Evolutionary conservation across 2,888 invertebrate species (phyloP).

Genomic region (Patella depressa): DNA sequence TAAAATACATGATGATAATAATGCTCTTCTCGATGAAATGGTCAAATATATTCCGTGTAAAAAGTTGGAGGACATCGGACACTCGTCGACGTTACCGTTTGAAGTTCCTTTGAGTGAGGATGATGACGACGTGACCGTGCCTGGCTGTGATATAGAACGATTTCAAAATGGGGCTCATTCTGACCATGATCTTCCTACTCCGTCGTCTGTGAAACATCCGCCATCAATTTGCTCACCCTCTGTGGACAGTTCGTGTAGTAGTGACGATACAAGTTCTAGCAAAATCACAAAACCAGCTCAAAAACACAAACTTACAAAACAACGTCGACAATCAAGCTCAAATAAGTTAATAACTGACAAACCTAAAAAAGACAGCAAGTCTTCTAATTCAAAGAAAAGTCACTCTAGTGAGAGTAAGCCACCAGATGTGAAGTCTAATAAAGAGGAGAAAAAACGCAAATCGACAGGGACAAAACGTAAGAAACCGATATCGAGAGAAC

Average conservation of each 20-base stretch:
- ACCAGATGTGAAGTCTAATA: background rate
- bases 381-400: background rate
- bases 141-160: constrained; percentile 14
- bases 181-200: constrained; percentile 10
- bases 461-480: constrained; percentile 15
- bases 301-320: background rate
- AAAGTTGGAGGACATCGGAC: constrained; percentile 17
- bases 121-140: background rate
- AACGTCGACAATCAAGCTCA: constrained; percentile 4
- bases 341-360: background rate
- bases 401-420: background rate
- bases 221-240: background rate
- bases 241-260: background rate
- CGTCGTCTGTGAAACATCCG: background rate
- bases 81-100: constrained; percentile 14
- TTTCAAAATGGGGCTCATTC: constrained; percentile 24
- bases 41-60: constrained; percentile 3
- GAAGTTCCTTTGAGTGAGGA: constrained; percentile 3
- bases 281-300: background rate
- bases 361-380: constrained; percentile 5
- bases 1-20: constrained; percentile 22
- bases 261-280: background rate
- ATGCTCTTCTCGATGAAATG: constrained; percentile 14
- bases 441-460: constrained; percentile 21
- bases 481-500: constrained; percentile 13